phyloP scores from a whole-genome alignment of 2,113 vertebrate species.

The Eretmochelys imbricata region DNA sequence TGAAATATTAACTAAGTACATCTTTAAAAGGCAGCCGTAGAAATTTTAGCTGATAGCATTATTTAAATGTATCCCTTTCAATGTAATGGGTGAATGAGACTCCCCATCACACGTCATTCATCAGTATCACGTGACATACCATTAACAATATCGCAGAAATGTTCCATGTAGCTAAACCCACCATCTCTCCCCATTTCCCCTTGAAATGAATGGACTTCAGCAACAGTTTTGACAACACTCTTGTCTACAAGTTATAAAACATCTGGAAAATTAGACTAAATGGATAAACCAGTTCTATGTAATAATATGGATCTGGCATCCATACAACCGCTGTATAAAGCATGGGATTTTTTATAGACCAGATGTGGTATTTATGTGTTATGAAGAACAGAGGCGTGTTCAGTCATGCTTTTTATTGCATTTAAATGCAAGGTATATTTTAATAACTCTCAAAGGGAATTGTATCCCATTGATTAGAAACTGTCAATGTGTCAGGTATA shows the following conservation, averaged over 20 bases:
- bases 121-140: slow-evolving; percentile 51
- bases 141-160: slow-evolving; percentile 61
- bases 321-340: slow-evolving; percentile 74
- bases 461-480: slow-evolving; percentile 76
- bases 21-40: slow-evolving; percentile 56
- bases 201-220: slow-evolving; percentile 77
- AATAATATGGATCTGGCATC: slow-evolving; percentile 81
- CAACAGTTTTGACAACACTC: slow-evolving; percentile 75
- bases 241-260: slow-evolving; percentile 82
- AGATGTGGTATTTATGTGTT: slow-evolving; percentile 82
- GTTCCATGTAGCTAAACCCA: slow-evolving; percentile 61
- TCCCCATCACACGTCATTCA: not conserved
- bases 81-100: slow-evolving; percentile 49
- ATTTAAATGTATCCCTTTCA: slow-evolving; percentile 65
- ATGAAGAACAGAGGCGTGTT: slow-evolving; percentile 81
- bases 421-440: slow-evolving; percentile 82
- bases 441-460: slow-evolving; percentile 79
- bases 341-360: slow-evolving; percentile 73
- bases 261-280: slow-evolving; percentile 82
- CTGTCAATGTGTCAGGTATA: slow-evolving; percentile 78
- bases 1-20: slow-evolving; percentile 47
- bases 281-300: slow-evolving; percentile 82
- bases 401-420: slow-evolving; percentile 80
- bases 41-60: slow-evolving; percentile 60
- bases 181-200: slow-evolving; percentile 46